Evolutionary conservation across 2,113 vertebrate species (phyloP).

Genomic region (Blennius ocellaris): DNA sequence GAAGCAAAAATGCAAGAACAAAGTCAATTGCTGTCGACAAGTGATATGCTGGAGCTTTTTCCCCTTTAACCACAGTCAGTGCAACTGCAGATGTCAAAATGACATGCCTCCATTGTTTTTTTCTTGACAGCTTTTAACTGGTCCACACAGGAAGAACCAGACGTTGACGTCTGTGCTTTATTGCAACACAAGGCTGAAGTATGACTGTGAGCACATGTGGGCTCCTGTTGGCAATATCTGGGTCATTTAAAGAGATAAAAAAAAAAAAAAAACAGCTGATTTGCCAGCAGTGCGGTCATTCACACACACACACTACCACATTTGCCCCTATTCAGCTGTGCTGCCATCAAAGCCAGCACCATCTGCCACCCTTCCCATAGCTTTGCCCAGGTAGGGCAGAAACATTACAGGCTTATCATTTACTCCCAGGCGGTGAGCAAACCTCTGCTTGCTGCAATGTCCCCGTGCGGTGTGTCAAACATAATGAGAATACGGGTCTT

Average conservation of each 20-base stretch:
- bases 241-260: slow-evolving; percentile 44
- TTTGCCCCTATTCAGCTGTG: slow-evolving; percentile 47
- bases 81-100: not conserved
- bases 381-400: slow-evolving; percentile 36
- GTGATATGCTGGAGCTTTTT: no score
- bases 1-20: no score
- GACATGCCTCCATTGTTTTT: not conserved
- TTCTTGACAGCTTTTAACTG: not conserved
- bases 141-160: not conserved
- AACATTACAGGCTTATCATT: slow-evolving; percentile 42
- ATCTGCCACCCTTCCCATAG: slow-evolving; percentile 41
- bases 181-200: slow-evolving; percentile 21
- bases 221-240: slow-evolving; percentile 13
- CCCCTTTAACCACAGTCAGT: no score
- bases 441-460: slow-evolving; percentile 11
- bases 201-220: slow-evolving; percentile 8
- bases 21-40: no score
- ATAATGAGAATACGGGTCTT: not conserved
- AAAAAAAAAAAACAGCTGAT: slow-evolving; percentile 32
- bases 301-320: slow-evolving; percentile 39
- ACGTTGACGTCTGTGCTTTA: not conserved
- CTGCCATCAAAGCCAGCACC: slow-evolving; percentile 46
- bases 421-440: slow-evolving; percentile 26
- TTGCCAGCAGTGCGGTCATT: slow-evolving; percentile 41
- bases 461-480: slow-evolving; percentile 13